Percentiles rank a stretch among this genome's conserved stretches.
phyloP scores from a whole-genome alignment of 2,113 vertebrate species.

The Hemiscyllium ocellatum region DNA sequence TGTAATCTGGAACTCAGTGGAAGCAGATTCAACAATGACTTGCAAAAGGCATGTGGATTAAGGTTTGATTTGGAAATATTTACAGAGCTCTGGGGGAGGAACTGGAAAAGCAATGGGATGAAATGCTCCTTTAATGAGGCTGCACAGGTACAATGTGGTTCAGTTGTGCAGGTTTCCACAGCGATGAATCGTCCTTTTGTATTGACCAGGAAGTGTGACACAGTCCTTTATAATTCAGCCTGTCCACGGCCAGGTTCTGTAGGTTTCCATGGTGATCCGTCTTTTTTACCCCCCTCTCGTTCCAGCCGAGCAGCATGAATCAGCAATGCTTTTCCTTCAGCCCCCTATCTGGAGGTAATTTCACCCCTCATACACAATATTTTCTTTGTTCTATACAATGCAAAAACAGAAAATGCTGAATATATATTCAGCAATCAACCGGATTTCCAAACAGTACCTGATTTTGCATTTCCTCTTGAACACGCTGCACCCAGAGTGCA shows the following conservation, averaged over 20 bases:
- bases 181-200: background rate
- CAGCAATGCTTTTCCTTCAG: background rate
- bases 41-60: background rate
- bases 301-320: background rate
- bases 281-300: background rate
- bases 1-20: background rate
- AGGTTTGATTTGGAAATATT: background rate
- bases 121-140: background rate
- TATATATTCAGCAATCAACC: background rate
- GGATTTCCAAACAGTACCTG: background rate
- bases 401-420: background rate
- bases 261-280: background rate
- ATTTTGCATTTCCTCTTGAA: no score
- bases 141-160: background rate
- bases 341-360: background rate
- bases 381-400: background rate
- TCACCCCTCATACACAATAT: background rate
- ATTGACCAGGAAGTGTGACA: slow-evolving; percentile 7
- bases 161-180: background rate
- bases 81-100: background rate
- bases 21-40: background rate
- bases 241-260: background rate
- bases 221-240: background rate
- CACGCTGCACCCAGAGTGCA: background rate
- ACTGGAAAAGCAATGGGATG: background rate